These are phyloP conservation scores for Porphyrio hochstetteri DNA, from an alignment of 2,113 vertebrate genomes.

Conservation along the genomic window DNA sequence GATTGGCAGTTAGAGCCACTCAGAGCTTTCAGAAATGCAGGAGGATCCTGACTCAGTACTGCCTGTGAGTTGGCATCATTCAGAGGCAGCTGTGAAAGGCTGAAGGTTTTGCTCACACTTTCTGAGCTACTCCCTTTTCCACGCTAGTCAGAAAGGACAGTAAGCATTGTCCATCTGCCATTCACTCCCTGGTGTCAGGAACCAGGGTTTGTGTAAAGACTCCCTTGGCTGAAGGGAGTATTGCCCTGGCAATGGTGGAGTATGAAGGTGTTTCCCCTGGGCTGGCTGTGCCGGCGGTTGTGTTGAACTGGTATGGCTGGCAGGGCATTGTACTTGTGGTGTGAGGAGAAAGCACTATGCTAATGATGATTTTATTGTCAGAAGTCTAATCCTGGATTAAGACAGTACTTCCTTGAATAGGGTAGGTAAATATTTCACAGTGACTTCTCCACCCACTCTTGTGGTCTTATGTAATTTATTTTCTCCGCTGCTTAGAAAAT, in stretches of 20 bases:
- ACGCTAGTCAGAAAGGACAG: background rate
- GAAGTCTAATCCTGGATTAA: background rate
- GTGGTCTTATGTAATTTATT: background rate
- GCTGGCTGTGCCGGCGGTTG: background rate
- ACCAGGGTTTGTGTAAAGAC: background rate
- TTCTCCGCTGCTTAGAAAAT: background rate
- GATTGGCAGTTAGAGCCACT: background rate
- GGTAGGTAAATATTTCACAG: background rate
- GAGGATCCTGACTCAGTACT: background rate
- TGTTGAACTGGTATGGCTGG: background rate
- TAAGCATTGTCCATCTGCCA: conserved; percentile 27
- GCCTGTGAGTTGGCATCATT: background rate
- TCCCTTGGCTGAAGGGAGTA: background rate
- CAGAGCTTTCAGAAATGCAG: background rate
- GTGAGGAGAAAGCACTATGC: background rate
- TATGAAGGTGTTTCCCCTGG: background rate
- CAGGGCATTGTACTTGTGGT: background rate
- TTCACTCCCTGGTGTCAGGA: background rate
- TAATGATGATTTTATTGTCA: background rate
- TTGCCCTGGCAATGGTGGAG: background rate
- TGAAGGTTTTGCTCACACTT: background rate
- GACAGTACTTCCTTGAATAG: background rate
- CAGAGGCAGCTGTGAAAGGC: conserved; percentile 28
- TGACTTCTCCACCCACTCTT: background rate
- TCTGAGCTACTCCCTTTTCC: background rate